Conservation (phyloP, 2,888 invertebrate genomes). For the Sepioteuthis lessoniana region DNA sequence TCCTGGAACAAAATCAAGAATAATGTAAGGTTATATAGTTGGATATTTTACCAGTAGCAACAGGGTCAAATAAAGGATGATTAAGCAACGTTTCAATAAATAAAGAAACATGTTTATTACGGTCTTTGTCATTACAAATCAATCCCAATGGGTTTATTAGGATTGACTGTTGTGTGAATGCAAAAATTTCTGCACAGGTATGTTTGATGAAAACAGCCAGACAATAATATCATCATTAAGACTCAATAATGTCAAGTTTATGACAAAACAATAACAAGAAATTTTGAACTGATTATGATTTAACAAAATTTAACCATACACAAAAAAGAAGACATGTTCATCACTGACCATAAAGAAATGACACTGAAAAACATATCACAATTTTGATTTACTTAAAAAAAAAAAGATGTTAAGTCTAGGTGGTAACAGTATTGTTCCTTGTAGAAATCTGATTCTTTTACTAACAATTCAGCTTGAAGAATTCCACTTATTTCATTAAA, state of each 20-base stretch:
- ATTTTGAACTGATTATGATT: too few relatives aligned
- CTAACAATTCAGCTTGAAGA: too few relatives aligned
- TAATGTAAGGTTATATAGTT: background rate
- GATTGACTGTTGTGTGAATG: background rate
- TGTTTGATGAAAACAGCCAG: background rate
- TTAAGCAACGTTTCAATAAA: background rate
- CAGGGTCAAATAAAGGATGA: background rate
- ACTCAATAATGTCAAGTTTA: background rate
- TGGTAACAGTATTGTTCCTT: too few relatives aligned
- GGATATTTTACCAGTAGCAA: background rate
- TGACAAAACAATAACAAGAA: too few relatives aligned
- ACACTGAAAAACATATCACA: too few relatives aligned
- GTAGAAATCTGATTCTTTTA: too few relatives aligned
- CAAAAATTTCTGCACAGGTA: background rate
- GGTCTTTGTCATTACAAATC: background rate
- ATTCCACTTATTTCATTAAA: too few relatives aligned
- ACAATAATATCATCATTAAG: background rate
- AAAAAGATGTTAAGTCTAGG: too few relatives aligned
- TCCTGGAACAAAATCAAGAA: slow-evolving; percentile 61
- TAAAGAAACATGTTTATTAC: background rate
- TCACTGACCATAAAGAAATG: too few relatives aligned
- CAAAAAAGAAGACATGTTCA: too few relatives aligned
- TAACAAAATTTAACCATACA: too few relatives aligned
- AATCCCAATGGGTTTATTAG: background rate
- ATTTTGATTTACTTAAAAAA: too few relatives aligned